A percentile compares a stretch with the other conserved stretches of the same genome.
These are phyloP conservation scores for Empis livida DNA, from an alignment of 2,888 invertebrate species.

Conservation along the genomic window DNA sequence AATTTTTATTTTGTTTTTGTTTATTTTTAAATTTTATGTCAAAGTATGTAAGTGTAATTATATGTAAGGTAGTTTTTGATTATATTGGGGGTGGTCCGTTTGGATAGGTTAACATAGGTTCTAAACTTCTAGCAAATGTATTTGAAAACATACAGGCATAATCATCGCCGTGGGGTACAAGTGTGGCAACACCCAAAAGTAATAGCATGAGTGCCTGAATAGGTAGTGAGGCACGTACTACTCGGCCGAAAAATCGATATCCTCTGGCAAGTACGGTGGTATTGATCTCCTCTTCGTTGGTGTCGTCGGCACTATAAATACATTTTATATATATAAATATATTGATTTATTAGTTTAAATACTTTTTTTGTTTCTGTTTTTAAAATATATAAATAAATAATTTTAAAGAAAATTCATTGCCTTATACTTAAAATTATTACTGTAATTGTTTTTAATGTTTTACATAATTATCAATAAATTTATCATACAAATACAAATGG, in stretches of 20 bases:
- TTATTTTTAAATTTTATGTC: neutral
- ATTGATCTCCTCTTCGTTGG: conserved; percentile 42
- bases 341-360: too few relatives aligned
- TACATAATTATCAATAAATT: too few relatives aligned
- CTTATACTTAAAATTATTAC: too few relatives aligned
- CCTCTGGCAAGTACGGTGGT: conserved; percentile 58
- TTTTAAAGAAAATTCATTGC: too few relatives aligned
- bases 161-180: conserved; percentile 78
- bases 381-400: too few relatives aligned
- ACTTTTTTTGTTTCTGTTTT: too few relatives aligned
- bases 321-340: too few relatives aligned
- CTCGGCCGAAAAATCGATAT: conserved; percentile 76
- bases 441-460: too few relatives aligned
- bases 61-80: conserved; percentile 8
- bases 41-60: too few relatives aligned
- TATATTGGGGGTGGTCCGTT: conserved; percentile 90
- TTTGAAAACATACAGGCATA: conserved; percentile 76
- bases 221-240: conserved; percentile 81
- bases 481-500: too few relatives aligned
- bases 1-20: neutral
- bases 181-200: conserved; percentile 81
- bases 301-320: conserved; percentile 22
- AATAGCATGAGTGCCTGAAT: conserved; percentile 90
- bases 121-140: conserved; percentile 67
- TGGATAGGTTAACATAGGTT: conserved; percentile 80